Base-by-base conservation (phyloP, 2,888 invertebrate genomes). In the Crossocerus cetratus region DNA sequence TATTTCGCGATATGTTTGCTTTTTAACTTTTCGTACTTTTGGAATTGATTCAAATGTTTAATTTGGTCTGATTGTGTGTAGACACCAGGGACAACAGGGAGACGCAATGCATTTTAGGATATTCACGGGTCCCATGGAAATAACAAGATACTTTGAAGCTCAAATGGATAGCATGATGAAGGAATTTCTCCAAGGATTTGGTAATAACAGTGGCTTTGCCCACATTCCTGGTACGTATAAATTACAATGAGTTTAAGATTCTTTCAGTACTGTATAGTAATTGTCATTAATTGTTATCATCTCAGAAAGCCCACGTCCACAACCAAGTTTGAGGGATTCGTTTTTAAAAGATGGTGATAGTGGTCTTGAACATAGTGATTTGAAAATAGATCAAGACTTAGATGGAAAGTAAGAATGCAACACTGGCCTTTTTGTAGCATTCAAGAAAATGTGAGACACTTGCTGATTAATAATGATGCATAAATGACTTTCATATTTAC, bases 71-170 rank as follows among this genome's bases (percentile, higher is more conserved):
- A 4, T 66, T 2, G 32, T 32, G 11, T 11, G 11, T 32, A 32
- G 32, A 32, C 32, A 32, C 32, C 32, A 32, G 32, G 11, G 81
- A 43, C 54, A 60, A 43, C 65, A 63, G 20, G 23, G 58, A 1
- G 32, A 49, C 1, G 61, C 49, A n/a, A 64, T 76, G n/a, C 84
- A 85, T 11, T 93, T 93, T 81, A 91, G 91, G 78, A 88, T 93
- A n/a, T 93, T 93, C 74, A 91, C 92, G 21, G 92, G 93, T 88
- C 93, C 93, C 0, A 80, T 93, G 76, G 92, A 94, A 88, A 92
- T 94, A 87, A 93, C 93, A 72, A 91, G 91, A 72, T 93, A 92
- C 79, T 93, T 94, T 81, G 93, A 94, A 83, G 90, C 92, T 8
- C 93, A 94, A 86, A 91, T 94, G 90, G 92, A 92, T 73, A 91